Conservation (phyloP, 2,113 vertebrate species). For the Grallaria varia region DNA sequence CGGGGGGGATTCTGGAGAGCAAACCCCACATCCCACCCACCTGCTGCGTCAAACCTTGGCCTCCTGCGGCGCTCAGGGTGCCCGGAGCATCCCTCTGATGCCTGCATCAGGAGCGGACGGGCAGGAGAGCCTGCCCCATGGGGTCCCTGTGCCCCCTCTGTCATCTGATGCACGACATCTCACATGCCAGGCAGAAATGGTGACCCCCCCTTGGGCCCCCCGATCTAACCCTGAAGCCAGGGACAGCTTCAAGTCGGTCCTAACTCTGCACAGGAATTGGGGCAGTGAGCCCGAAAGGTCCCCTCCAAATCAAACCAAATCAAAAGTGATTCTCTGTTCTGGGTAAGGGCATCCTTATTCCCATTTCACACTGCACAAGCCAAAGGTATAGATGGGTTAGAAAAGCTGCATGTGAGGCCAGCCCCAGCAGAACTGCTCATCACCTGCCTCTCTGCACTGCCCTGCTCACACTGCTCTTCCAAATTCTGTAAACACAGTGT, state of each 20-base stretch:
- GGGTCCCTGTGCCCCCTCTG: not conserved
- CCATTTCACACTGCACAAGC: not conserved
- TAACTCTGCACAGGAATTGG: not conserved
- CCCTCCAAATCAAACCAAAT: not conserved
- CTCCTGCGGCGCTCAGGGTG: not conserved
- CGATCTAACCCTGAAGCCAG: not conserved
- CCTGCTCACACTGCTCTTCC: not conserved
- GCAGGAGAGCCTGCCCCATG: accelerated
- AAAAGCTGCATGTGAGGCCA: not conserved
- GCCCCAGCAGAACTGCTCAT: not conserved
- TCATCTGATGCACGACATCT: not conserved
- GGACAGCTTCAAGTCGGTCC: not conserved
- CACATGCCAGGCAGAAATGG: not conserved
- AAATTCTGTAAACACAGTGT: not conserved
- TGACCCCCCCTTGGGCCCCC: not conserved
- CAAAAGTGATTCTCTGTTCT: not conserved
- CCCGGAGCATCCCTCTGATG: not conserved
- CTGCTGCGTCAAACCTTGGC: not conserved
- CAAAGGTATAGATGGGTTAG: not conserved
- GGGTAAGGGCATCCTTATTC: not conserved
- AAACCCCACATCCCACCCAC: not conserved
- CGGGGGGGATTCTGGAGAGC: not conserved
- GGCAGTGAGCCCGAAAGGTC: not conserved
- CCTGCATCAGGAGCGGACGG: accelerated
- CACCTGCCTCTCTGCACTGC: not conserved